Percentiles rank a stretch among this genome's conserved stretches.
Evolutionary conservation across 1,140 invertebrate genomes (phyloP).

Genomic region (Scylla paramamosain): DNA sequence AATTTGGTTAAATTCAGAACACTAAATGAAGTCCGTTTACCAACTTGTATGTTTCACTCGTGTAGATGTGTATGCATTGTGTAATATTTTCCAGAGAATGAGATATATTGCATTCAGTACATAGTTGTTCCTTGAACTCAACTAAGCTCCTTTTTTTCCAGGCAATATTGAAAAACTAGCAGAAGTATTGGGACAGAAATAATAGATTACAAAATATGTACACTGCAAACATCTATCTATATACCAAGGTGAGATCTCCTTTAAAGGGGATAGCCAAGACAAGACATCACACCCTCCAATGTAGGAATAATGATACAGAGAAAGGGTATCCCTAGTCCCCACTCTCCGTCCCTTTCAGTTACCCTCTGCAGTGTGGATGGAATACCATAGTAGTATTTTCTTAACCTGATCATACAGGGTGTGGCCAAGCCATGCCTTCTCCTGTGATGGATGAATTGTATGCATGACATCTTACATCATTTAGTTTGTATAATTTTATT

Average conservation of each 20-base stretch:
- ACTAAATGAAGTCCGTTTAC: background rate
- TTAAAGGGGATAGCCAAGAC: background rate
- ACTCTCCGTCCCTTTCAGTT: background rate
- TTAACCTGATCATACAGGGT: too few species aligned
- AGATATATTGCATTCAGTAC: background rate
- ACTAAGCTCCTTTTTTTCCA: conserved; percentile 48
- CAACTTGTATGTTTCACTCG: background rate
- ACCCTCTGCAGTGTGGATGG: too few species aligned
- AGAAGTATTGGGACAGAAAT: conserved; percentile 34
- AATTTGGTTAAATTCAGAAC: background rate
- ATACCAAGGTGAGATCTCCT: too few species aligned
- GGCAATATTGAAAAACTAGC: conserved; percentile 58
- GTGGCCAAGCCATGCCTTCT: too few species aligned
- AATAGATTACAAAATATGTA: too few species aligned
- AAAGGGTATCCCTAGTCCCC: background rate
- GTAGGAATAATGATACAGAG: too few species aligned
- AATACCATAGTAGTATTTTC: background rate
- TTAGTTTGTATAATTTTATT: conserved; percentile 1
- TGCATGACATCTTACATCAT: background rate
- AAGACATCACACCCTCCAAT: background rate
- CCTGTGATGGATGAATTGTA: too few species aligned
- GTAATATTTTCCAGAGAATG: background rate
- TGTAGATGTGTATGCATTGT: background rate
- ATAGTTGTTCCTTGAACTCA: background rate
- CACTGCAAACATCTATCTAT: too few species aligned